Evolutionary conservation across 2,888 invertebrate genomes (phyloP).

Genomic region (Perdita meconis): DNA sequence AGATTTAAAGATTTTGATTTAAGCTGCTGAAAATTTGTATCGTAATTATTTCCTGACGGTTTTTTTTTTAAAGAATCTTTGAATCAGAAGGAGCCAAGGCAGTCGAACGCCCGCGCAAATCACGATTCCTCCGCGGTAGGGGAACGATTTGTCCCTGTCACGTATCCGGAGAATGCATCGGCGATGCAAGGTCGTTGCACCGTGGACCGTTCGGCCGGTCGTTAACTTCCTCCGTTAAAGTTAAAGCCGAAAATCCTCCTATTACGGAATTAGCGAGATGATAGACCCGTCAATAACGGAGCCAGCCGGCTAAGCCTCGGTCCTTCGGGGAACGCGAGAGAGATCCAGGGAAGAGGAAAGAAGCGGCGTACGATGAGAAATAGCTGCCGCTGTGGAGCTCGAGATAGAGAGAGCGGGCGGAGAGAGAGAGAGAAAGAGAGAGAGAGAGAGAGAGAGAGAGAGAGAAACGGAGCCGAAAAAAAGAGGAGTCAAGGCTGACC

Average conservation of each 20-base stretch:
- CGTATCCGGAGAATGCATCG: conserved; percentile 47
- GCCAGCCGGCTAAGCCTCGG: conserved; percentile 66
- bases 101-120: conserved; percentile 26
- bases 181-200: conserved; percentile 68
- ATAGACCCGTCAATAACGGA: conserved; percentile 81
- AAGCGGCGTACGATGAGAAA: conserved; percentile 41
- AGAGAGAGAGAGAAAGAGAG: conserved; percentile 41
- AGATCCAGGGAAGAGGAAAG: conserved; percentile 47
- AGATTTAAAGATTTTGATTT: too few relatives aligned
- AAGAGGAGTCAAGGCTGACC: conserved; percentile 79
- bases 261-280: conserved; percentile 83
- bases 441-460: conserved; percentile 28
- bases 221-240: conserved; percentile 71
- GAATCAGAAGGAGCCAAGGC: not conserved
- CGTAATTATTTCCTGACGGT: not conserved
- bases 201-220: conserved; percentile 62
- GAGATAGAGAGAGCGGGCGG: too few relatives aligned
- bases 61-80: conserved; percentile 7
- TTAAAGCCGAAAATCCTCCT: conserved; percentile 78
- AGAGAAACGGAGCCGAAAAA: conserved; percentile 64
- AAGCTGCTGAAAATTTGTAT: too few relatives aligned
- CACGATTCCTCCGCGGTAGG: conserved; percentile 9
- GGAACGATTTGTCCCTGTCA: conserved; percentile 49
- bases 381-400: conserved; percentile 23
- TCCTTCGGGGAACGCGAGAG: conserved; percentile 72